Conservation (phyloP, 2,797 vertebrate genomes). For the Sparus aurata region DNA sequence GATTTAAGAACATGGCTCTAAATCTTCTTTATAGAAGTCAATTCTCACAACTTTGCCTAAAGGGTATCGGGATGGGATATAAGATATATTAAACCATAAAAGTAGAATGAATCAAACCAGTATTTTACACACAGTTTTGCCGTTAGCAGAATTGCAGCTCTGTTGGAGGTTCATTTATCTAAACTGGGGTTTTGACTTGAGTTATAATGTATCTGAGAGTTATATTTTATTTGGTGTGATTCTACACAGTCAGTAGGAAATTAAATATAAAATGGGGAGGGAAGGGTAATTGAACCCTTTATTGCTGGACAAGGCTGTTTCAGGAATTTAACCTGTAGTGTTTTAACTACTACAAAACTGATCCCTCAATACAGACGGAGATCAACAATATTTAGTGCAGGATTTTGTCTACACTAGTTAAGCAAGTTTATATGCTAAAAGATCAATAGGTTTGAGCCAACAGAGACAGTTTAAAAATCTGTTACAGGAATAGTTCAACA, state of each 20-base stretch:
- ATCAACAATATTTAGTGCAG: slow-evolving; percentile 29
- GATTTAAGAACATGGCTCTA: slow-evolving; percentile 43
- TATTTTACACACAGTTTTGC: slow-evolving; percentile 40
- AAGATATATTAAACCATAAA: slow-evolving; percentile 22
- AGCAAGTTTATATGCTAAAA: slow-evolving; percentile 36
- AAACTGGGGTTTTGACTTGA: slow-evolving; percentile 44
- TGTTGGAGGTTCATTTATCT: slow-evolving; percentile 35
- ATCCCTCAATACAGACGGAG: slow-evolving; percentile 32
- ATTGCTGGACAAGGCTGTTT: slow-evolving; percentile 57
- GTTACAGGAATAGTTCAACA: slow-evolving; percentile 20
- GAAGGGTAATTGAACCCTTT: slow-evolving; percentile 23
- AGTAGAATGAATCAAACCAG: slow-evolving; percentile 38
- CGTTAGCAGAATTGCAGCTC: slow-evolving; percentile 28
- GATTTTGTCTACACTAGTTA: slow-evolving; percentile 36
- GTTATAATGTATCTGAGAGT: slow-evolving; percentile 24
- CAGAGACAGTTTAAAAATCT: slow-evolving; percentile 14
- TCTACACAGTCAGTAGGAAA: slow-evolving; percentile 23
- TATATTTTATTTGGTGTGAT: slow-evolving; percentile 43
- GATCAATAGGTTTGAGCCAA: slow-evolving; percentile 15
- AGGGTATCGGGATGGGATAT: slow-evolving; percentile 31
- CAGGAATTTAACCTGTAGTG: slow-evolving; percentile 75
- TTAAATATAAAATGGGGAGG: not conserved
- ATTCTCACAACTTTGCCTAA: slow-evolving; percentile 42
- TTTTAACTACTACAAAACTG: slow-evolving; percentile 74
- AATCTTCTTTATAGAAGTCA: slow-evolving; percentile 54